phyloP scores from a whole-genome alignment of 1,140 invertebrate genomes.

The Chlorops oryzae region DNA sequence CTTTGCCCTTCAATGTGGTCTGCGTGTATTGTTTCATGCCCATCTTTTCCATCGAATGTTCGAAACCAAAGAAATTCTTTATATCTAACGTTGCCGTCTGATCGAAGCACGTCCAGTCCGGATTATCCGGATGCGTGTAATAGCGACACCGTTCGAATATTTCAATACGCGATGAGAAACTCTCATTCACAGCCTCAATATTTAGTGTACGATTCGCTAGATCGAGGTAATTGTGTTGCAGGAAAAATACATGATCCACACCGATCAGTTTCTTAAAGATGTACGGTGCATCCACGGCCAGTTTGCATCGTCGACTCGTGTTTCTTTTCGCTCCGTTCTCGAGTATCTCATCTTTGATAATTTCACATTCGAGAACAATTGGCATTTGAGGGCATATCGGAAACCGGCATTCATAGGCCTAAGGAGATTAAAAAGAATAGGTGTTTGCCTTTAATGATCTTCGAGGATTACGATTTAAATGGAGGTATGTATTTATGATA shows the following conservation, averaged over 20 bases:
- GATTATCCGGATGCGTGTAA: conserved; percentile 93
- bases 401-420: conserved; percentile 92
- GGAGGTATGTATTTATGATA: no score
- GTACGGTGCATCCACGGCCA: conserved; percentile 93
- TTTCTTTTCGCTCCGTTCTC: conserved; percentile 73
- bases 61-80: conserved; percentile 95
- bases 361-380: conserved; percentile 85
- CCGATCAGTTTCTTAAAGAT: conserved; percentile 94
- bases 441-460: no score
- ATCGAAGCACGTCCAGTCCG: conserved; percentile 95
- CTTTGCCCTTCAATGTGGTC: conserved; percentile 65
- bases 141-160: conserved; percentile 91
- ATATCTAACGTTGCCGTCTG: conserved; percentile 90
- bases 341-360: conserved; percentile 69
- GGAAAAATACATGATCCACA: conserved; percentile 87
- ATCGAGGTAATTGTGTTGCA: conserved; percentile 88
- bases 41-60: conserved; percentile 91
- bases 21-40: conserved; percentile 93
- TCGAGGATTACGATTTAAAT: no score
- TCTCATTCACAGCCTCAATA: conserved; percentile 93
- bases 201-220: conserved; percentile 69
- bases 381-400: conserved; percentile 93
- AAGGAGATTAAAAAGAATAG: conserved; percentile 27
- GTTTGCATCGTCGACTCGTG: conserved; percentile 83
- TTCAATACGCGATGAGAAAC: conserved; percentile 76